Percentiles rank a stretch among this genome's conserved stretches.
These are phyloP conservation scores for Ypsolopha sequella DNA, from an alignment of 2,888 invertebrate genomes.

Conservation along the genomic window DNA sequence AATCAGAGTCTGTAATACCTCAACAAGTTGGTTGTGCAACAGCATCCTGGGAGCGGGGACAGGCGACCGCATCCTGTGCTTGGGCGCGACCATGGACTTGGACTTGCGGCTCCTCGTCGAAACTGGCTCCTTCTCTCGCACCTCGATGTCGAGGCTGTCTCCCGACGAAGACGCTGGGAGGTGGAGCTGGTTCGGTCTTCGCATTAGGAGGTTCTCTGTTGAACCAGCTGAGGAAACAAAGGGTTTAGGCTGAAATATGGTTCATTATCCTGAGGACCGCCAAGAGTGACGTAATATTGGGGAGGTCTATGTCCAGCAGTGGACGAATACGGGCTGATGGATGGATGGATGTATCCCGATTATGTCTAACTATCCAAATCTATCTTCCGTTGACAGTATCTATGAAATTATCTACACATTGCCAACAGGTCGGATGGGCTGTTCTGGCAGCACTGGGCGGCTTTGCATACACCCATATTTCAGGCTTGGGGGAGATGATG, in stretches of 20 bases:
- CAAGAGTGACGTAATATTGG: too few species aligned
- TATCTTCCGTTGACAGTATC: too few species aligned
- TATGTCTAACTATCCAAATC: too few species aligned
- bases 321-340: not conserved
- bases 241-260: not conserved
- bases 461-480: too few species aligned
- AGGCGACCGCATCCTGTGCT: slow-evolving; percentile 42
- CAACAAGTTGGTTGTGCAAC: slow-evolving; percentile 16
- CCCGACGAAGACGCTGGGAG: slow-evolving; percentile 56
- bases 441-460: too few species aligned
- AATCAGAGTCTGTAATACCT: not conserved
- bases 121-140: slow-evolving; percentile 32
- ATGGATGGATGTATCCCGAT: not conserved
- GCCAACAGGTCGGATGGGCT: too few species aligned
- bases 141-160: slow-evolving; percentile 56
- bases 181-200: slow-evolving; percentile 44
- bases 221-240: slow-evolving; percentile 45
- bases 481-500: too few species aligned
- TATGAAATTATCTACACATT: too few species aligned
- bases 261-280: not conserved
- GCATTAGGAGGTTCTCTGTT: slow-evolving; percentile 45
- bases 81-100: slow-evolving; percentile 49
- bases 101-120: slow-evolving; percentile 43
- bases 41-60: slow-evolving; percentile 43
- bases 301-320: too few species aligned